Evolutionary conservation across 2,797 vertebrate species (phyloP).

Genomic region (Pterois miles): DNA sequence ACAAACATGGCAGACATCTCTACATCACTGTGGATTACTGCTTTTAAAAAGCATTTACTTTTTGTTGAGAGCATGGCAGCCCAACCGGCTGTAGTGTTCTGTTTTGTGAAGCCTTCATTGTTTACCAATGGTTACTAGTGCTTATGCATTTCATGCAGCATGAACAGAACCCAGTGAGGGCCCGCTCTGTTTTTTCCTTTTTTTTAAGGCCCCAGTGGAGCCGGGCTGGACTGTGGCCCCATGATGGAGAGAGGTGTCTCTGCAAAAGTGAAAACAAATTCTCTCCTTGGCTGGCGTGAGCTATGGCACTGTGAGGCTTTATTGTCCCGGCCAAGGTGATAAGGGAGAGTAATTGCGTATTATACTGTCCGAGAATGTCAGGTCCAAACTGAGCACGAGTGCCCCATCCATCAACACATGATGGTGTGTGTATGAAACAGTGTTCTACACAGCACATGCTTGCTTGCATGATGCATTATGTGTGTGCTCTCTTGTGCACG

Average conservation of each 20-base stretch:
- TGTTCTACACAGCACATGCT: constrained; percentile 61
- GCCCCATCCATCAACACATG: constrained; percentile 95
- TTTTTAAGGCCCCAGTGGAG: constrained; percentile 55
- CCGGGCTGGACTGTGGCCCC: constrained; percentile 78
- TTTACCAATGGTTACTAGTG: constrained; percentile 33
- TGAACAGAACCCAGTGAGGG: constrained; percentile 48
- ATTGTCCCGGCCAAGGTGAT: constrained; percentile 99
- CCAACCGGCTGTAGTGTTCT: background rate
- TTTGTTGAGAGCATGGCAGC: constrained; percentile 8
- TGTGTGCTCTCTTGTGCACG: constrained; percentile 17
- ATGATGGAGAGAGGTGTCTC: constrained; percentile 95
- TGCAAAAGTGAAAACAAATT: constrained; percentile 99
- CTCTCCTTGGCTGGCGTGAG: constrained; percentile 97
- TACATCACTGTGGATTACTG: background rate
- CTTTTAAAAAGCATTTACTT: background rate
- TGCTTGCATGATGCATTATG: constrained; percentile 71
- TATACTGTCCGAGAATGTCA: constrained; percentile 99
- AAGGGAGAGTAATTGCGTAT: constrained; percentile 99
- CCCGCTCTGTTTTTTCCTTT: constrained; percentile 34
- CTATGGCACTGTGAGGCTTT: constrained; percentile 98
- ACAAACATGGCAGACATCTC: background rate
- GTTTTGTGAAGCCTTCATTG: constrained; percentile 43
- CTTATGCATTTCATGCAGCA: constrained; percentile 51
- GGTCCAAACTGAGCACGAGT: constrained; percentile 96
- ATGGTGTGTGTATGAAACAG: constrained; percentile 73